Evolutionary conservation across 1,140 invertebrate genomes (phyloP).

Genomic region (Orchestia grillus): DNA sequence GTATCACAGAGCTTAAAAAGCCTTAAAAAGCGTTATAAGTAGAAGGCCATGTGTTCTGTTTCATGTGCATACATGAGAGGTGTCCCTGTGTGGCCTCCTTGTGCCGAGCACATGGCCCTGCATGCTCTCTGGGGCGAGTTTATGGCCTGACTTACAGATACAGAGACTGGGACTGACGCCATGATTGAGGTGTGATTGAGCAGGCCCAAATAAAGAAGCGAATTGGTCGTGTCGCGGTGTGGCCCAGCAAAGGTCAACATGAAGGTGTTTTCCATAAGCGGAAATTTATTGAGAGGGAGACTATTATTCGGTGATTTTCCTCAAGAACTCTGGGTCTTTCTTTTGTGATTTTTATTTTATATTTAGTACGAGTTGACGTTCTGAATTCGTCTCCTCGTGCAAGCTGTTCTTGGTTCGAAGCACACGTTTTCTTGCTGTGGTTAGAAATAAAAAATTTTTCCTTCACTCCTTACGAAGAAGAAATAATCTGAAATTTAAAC

Average conservation of each 20-base stretch:
- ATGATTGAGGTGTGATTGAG: neutral
- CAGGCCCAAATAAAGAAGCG: neutral
- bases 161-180: neutral
- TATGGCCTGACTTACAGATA: slow-evolving; percentile 2
- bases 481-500: neutral
- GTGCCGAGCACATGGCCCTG: neutral
- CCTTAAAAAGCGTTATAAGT: neutral
- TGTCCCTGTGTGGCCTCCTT: slow-evolving; percentile 22
- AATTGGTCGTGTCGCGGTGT: neutral
- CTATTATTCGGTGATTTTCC: too few species aligned
- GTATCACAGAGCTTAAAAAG: neutral
- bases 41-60: slow-evolving; percentile 28
- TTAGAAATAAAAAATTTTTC: neutral
- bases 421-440: neutral
- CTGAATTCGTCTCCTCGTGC: neutral
- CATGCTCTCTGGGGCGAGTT: slow-evolving; percentile 7
- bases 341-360: neutral
- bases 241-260: neutral
- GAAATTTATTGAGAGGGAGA: neutral
- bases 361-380: neutral
- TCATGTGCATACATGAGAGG: slow-evolving; percentile 39
- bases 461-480: neutral
- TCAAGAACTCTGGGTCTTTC: neutral
- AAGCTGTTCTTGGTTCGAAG: neutral
- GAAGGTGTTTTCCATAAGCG: neutral